A percentile compares a stretch with the other conserved stretches of the same genome.
phyloP scores from a whole-genome alignment of 2,113 vertebrate species.

The Myiopsitta monachus region DNA sequence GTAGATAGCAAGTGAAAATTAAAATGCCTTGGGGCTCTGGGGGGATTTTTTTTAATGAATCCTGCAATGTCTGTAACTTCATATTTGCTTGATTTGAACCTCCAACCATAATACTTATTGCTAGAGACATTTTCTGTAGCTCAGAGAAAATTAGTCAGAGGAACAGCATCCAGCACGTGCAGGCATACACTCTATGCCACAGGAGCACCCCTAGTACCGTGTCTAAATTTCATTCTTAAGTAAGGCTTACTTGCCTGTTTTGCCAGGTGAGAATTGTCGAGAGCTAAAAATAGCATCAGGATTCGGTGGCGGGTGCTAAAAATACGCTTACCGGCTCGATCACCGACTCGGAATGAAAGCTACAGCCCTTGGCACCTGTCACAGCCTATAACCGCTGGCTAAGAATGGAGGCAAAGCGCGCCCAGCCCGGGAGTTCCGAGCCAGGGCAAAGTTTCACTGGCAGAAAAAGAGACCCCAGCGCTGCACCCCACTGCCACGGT shows the following conservation, averaged over 20 bases:
- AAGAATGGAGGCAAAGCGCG: not conserved
- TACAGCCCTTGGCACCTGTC: not conserved
- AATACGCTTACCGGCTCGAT: constrained; percentile 28
- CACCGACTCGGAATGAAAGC: not conserved
- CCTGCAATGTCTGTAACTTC: not conserved
- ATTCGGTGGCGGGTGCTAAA: constrained; percentile 28
- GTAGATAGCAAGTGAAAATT: not conserved
- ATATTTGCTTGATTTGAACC: not conserved
- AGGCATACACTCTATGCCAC: not conserved
- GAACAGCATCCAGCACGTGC: not conserved
- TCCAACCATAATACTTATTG: not conserved
- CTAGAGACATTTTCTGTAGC: not conserved
- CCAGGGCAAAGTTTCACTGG: not conserved
- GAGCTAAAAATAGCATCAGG: constrained; percentile 31
- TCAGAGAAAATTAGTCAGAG: not conserved
- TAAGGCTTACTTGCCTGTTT: not conserved
- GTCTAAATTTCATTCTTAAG: not conserved
- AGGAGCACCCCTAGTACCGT: not conserved
- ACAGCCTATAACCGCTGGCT: not conserved
- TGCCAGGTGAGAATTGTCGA: not conserved
- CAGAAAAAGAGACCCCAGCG: not conserved
- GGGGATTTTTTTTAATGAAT: not conserved
- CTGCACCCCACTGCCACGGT: not conserved
- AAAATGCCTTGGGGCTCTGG: not conserved
- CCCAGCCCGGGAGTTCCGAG: not conserved